A percentile compares a stretch with the other conserved stretches of the same genome.
phyloP scores from a whole-genome alignment of 2,113 vertebrate species.

The Oreotragus oreotragus region DNA sequence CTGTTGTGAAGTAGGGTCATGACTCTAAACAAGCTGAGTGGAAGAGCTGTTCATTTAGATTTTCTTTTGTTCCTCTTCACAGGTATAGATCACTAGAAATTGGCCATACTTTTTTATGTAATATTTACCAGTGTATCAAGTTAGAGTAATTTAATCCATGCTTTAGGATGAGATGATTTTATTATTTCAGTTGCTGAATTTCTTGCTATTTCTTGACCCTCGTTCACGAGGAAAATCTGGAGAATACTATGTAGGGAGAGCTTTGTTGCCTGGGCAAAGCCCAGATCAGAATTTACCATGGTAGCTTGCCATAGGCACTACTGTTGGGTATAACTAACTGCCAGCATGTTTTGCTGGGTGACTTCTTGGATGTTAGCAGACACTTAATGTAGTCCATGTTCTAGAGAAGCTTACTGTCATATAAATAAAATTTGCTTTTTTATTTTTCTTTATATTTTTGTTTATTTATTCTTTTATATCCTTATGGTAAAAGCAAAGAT shows the following conservation, averaged over 20 bases:
- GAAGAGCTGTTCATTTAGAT: constrained; percentile 1
- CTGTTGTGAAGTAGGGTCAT: not conserved
- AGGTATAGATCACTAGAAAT: not conserved
- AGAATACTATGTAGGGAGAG: not conserved
- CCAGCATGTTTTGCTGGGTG: not conserved
- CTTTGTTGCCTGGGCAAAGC: not conserved
- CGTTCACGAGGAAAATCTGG: not conserved
- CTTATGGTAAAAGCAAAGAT: not conserved
- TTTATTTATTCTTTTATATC: not conserved
- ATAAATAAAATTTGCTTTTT: not conserved
- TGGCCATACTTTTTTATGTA: not conserved
- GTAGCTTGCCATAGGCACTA: not conserved
- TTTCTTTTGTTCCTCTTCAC: not conserved
- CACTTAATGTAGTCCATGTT: not conserved
- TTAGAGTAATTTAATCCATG: not conserved
- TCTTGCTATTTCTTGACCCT: not conserved
- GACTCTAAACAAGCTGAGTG: not conserved
- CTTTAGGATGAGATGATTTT: not conserved
- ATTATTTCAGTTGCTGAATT: not conserved
- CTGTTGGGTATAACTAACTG: not conserved
- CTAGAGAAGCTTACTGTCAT: not conserved
- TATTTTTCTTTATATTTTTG: not conserved
- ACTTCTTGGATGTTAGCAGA: not conserved
- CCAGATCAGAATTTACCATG: not conserved
- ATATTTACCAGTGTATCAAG: not conserved